Conservation (phyloP, 2,113 vertebrate species). For the Pangasianodon gigas region DNA sequence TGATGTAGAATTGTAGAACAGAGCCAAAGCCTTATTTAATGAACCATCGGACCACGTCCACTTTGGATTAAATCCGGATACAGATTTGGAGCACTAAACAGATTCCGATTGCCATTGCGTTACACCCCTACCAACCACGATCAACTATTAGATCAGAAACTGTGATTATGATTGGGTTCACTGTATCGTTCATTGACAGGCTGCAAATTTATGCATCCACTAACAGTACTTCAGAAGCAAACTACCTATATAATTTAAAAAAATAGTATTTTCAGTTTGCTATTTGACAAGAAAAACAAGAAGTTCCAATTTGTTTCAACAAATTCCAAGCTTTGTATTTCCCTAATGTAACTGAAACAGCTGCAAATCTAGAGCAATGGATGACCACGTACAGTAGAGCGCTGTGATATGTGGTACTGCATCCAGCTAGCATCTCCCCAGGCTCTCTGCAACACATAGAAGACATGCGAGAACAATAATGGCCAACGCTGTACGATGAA, state of each 20-base stretch:
- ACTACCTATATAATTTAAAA: neutral
- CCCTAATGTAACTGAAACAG: neutral
- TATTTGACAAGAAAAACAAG: neutral
- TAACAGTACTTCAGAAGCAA: neutral
- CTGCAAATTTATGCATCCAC: neutral
- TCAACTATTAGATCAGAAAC: neutral
- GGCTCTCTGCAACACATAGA: constrained; percentile 68
- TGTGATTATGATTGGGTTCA: neutral
- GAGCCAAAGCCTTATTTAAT: neutral
- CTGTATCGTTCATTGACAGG: neutral
- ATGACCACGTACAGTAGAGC: constrained; percentile 41
- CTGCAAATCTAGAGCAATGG: constrained; percentile 41
- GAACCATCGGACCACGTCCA: neutral
- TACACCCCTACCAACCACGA: no score
- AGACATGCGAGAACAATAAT: constrained; percentile 71
- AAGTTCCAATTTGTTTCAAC: neutral
- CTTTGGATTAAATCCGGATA: neutral
- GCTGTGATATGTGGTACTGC: constrained; percentile 66
- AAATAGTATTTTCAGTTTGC: neutral
- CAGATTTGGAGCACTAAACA: neutral
- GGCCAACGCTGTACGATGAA: constrained; percentile 69
- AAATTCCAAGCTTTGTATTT: neutral
- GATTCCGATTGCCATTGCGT: neutral
- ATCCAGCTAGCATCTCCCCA: constrained; percentile 65
- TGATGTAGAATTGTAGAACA: neutral